Base-by-base conservation (phyloP, 2,113 vertebrate species). In the Esox niger region DNA sequence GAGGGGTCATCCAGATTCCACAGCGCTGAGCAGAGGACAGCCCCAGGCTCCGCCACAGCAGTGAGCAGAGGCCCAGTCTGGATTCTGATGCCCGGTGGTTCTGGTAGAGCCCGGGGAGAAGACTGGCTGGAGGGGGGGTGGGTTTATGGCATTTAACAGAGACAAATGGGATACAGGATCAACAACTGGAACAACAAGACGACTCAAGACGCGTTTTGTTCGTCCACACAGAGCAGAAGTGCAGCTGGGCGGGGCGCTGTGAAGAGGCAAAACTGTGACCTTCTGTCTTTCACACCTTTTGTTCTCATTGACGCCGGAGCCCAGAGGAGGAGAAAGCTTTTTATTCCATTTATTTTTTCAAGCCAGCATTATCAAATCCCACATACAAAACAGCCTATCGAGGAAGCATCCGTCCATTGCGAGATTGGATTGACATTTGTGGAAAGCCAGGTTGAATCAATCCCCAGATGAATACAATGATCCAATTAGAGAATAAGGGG, bases 401-500 rank as follows among this genome's bases (percentile, higher is more conserved):
- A 77, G 70, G 67, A 85, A 67, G 79, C 77, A 85, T 81, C 83
- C 80, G 81, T 82, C 83, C 70, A 56, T 70, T 25, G 29, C 67
- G 56, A 1, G 29, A 70, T 66, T 66, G 68, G 71, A 82, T 77
- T 79, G 86, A 80, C 84, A 74, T 81, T 87, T 77, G 85, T 87
- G 75, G 79, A 78, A 79, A 86, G 73, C 78, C 71, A 65, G 76
- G 83, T 79, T 78, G 75, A 81, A 73, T 70, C 71, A 66, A 82
- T 83, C 77, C 80, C 79, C 80, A 70, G 80, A 74, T 83, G 84
- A 88, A 88, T 86, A 87, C 70, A 76, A 77, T 79, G 76, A 82
- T 80, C 84, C 87, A 89, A 90, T 91, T 88, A 89, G 70, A 75
- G 67, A 62, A 78, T 79, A 82, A 64, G 75, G 56, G 72, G 64